phyloP scores from a whole-genome alignment of 2,113 vertebrate species.

The Gasterosteus aculeatus region DNA sequence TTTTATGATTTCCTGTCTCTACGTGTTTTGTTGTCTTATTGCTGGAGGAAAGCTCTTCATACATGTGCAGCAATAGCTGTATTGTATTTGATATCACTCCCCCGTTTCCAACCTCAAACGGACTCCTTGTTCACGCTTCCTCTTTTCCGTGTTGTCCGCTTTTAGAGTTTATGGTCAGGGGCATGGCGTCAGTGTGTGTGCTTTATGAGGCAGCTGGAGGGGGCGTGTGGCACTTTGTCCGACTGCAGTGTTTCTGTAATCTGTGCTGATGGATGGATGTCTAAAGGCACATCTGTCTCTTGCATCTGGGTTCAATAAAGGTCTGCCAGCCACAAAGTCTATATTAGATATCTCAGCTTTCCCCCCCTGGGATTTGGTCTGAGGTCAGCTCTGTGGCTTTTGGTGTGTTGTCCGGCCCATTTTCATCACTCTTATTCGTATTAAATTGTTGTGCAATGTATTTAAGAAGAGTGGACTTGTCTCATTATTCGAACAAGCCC shows the following conservation, averaged over 20 bases:
- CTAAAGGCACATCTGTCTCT: conserved; percentile 44
- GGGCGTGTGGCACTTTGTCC: conserved; percentile 53
- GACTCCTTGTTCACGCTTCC: conserved; percentile 7
- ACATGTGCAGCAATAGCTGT: neutral
- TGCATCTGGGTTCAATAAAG: conserved; percentile 64
- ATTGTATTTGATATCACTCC: neutral
- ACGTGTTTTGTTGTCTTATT: conserved; percentile 19
- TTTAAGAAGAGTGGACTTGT: conserved; percentile 1
- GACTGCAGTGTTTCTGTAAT: conserved; percentile 49
- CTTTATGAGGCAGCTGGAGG: conserved; percentile 68
- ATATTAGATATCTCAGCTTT: conserved; percentile 34
- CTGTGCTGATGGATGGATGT: conserved; percentile 40
- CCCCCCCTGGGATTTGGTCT: conserved; percentile 29
- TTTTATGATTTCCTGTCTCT: conserved; percentile 45
- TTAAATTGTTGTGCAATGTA: conserved; percentile 11
- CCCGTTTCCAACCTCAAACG: neutral
- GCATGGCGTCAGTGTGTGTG: conserved; percentile 57
- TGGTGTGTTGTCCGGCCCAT: conserved; percentile 35
- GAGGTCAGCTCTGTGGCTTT: conserved; percentile 24
- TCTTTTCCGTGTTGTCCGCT: conserved; percentile 30
- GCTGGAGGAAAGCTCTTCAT: neutral
- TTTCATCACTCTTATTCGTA: conserved; percentile 18
- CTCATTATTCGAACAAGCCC: neutral
- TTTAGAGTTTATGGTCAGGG: conserved; percentile 58
- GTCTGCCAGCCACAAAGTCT: conserved; percentile 41